phyloP scores from a whole-genome alignment of 2,888 invertebrate genomes.

The Lasiommata megera region DNA sequence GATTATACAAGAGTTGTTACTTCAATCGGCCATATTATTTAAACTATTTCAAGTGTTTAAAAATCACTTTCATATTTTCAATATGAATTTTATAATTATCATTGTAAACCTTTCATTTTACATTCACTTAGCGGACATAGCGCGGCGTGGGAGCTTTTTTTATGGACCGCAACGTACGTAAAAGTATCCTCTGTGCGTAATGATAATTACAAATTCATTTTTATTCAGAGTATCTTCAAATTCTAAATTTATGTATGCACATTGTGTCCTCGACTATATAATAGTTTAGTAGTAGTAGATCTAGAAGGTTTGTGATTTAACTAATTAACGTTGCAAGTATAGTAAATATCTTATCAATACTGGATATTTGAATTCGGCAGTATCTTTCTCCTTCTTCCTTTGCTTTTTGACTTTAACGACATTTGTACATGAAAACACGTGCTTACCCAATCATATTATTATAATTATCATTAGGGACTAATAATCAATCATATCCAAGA shows the following conservation, averaged over 20 bases:
- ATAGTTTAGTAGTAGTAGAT: not conserved
- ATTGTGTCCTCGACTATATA: not conserved
- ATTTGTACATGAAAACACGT: too few relatives aligned
- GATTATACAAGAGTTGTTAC: not conserved
- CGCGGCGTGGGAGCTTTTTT: slow-evolving; percentile 2
- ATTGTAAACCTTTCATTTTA: slow-evolving; percentile 5
- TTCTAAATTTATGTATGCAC: too few relatives aligned
- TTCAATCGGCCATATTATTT: not conserved
- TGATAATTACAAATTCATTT: not conserved
- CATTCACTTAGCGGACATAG: slow-evolving; percentile 18
- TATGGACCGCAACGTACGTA: not conserved
- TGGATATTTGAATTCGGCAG: too few relatives aligned
- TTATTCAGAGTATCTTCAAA: not conserved
- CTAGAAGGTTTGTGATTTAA: too few relatives aligned
- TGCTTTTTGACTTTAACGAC: too few relatives aligned
- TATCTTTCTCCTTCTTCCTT: too few relatives aligned
- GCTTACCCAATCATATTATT: too few relatives aligned
- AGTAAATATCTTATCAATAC: too few relatives aligned
- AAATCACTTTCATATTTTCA: not conserved
- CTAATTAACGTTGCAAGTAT: too few relatives aligned
- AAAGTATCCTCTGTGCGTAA: not conserved
- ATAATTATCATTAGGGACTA: too few relatives aligned
- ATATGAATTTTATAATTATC: not conserved
- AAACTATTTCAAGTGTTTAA: not conserved
- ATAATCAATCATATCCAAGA: too few relatives aligned